Evolutionary conservation across 2,888 invertebrate genomes (phyloP).

Genomic region (Dichetophora obliterata): DNA sequence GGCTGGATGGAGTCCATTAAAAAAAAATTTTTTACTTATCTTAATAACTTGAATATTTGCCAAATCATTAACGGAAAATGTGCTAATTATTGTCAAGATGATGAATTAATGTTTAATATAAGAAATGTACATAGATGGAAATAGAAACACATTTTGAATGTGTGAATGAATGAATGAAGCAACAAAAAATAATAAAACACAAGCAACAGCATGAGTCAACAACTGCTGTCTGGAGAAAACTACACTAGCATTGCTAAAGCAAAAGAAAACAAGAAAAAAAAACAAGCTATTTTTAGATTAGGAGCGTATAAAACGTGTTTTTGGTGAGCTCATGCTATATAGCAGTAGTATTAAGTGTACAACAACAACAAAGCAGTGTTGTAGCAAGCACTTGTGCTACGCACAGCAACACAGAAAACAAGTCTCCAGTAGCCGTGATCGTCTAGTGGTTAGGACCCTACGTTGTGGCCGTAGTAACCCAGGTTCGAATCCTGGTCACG

Average conservation of each 20-base stretch:
- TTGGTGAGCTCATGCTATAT: background rate
- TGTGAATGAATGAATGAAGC: background rate
- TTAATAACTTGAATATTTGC: slow-evolving; percentile 20
- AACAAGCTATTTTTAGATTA: background rate
- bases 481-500: slow-evolving; percentile 69
- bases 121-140: background rate
- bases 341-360: background rate
- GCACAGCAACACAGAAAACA: background rate
- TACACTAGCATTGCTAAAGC: background rate
- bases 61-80: background rate
- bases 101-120: background rate
- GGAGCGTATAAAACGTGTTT: background rate
- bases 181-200: background rate
- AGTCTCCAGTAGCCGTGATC: slow-evolving; percentile 64
- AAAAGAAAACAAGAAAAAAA: background rate
- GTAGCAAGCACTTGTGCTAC: background rate
- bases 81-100: background rate
- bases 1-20: too few relatives aligned
- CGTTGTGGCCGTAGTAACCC: slow-evolving; percentile 70
- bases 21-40: background rate
- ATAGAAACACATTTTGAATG: background rate
- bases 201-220: background rate
- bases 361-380: background rate
- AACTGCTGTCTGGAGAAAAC: background rate
- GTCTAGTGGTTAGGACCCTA: slow-evolving; percentile 70